Conservation (phyloP, 2,113 vertebrate species). For the Pituophis catenifer region DNA sequence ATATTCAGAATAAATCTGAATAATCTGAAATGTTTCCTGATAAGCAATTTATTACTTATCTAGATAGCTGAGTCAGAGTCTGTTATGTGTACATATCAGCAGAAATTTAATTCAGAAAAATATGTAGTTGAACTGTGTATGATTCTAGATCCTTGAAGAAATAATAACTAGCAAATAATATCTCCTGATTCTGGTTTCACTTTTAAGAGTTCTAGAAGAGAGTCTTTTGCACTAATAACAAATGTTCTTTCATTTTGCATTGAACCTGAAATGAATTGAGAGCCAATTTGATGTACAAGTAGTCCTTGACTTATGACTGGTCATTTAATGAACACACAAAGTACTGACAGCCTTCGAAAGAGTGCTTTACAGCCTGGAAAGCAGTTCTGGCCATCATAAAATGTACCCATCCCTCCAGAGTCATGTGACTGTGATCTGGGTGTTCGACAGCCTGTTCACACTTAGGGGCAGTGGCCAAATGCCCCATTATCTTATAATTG, state of each 20-base stretch:
- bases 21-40: neutral
- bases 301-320: neutral
- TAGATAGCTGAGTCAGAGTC: neutral
- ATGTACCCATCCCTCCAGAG: neutral
- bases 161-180: neutral
- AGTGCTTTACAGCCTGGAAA: neutral
- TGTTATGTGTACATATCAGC: neutral
- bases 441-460: neutral
- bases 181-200: neutral
- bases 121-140: neutral
- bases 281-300: neutral
- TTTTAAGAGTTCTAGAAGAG: neutral
- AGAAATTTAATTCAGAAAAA: neutral
- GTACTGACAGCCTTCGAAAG: neutral
- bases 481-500: neutral
- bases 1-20: neutral
- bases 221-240: neutral
- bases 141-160: neutral
- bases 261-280: neutral
- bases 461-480: neutral
- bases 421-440: neutral
- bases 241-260: neutral
- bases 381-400: neutral
- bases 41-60: neutral
- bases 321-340: neutral